Evolutionary conservation across 2,113 vertebrate species (phyloP), one percentile per base, ranked within the genome.

Genomic region (Stigmatopora nigra): DNA sequence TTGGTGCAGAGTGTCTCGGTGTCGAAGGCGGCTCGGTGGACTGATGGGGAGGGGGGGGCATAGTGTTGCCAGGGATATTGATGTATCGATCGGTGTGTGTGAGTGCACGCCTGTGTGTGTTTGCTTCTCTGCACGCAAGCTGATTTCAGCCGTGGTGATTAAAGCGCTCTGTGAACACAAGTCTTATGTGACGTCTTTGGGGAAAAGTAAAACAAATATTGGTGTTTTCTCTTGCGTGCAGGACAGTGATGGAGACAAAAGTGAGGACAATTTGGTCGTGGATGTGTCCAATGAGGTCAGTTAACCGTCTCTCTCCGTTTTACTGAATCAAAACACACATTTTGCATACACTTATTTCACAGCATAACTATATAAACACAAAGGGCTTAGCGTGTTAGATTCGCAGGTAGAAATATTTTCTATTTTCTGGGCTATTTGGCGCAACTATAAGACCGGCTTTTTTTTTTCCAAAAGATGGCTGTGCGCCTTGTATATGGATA

Each of bases 211-310:
- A 16, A 5, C 25, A 46, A 10, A 59, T 15, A 38, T 6, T 64
- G 20, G 11, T n/a, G 41, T 61, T 0, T 47, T 22, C 38, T 19
- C 3, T 49, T 25, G 55, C 41, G 16, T 67, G 48, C 76, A 88
- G 87, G 87, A 88, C 81, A 88, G 87, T 31, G 87, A 88, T 67
- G 87, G 85, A 65, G 87, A 88, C 72, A 88, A 88, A 72, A 88
- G 87, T 65, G 87, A 88, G 71, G 87, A 88, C 82, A 88, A 88
- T 78, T 84, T 88, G 3, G 85, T 88, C 1, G 87, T 88, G 69
- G 87, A 88, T 38, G 87, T 88, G 56, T 88, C 87, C 61, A 88
- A 88, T 70, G 87, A 88, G 68, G 87, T 84, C 56, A 66, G 78
- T 66, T 15, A 4, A 14, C n/a, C 19, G n/a, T 60, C 36, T 75